Base-by-base conservation (phyloP, 1,140 invertebrate species). In the Thaumetopoea pityocampa region DNA sequence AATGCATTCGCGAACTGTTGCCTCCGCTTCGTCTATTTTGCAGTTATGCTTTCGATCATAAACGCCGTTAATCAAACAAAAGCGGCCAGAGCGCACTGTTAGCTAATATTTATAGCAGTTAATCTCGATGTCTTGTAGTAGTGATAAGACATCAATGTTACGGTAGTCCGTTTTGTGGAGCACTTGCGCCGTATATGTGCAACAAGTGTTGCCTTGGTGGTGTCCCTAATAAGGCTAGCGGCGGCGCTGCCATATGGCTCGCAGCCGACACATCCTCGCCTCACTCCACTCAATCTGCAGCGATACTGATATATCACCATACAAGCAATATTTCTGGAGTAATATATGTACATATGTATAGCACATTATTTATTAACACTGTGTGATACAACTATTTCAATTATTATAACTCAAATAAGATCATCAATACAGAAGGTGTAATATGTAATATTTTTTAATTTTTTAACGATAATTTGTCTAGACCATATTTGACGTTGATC, bases 101-200 rank as follows among this genome's bases (percentile, higher is more conserved):
- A 27, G 14, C 54, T 41, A 53, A 61, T 57, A 57, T 48, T 62
- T 51, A 57, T 48, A 26, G 56, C 33, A 36, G 12, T 47, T 38
- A 36, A 24, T 20, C 16, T 28, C 16, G 18, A 29, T 38, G 29
- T 29, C 24, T 6, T n/a, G 20, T 47, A 53, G 45, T 61, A 67
- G 51, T 63, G 57, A 62, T 70, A 76, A 68, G 42, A 71, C 48
- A 47, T 62, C 47, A 59, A 33, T 54, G 14, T 22, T 45, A 44
- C 51, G 47, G 58, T 54, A 54, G 53, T 44, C 51, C 41, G 53
- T 62, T 67, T 74, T 76, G 67, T 81, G 61, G 74, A 83, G 65
- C 76, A 76, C 60, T 71, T 71, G 66, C 52, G 61, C 79, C 79
- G 70, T 83, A 83, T 83, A 83, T 72, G 79, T 83, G 79, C 79